Conservation (phyloP, 2,888 invertebrate species). For the Meteorus colon region DNA sequence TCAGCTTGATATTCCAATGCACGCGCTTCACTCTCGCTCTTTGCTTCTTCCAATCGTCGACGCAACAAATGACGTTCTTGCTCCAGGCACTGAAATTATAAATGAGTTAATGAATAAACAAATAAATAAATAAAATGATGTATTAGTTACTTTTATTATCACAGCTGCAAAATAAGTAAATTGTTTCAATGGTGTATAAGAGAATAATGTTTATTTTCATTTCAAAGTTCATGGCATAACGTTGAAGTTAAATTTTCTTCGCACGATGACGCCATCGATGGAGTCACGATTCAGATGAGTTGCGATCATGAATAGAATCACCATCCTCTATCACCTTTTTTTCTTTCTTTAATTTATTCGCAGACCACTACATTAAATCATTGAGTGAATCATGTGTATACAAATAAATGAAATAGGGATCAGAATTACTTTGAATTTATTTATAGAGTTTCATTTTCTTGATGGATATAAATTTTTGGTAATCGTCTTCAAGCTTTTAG, state of each 20-base stretch:
- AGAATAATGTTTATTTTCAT: not conserved
- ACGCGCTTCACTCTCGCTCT: constrained; percentile 91
- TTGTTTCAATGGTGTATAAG: not conserved
- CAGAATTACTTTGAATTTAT: not conserved
- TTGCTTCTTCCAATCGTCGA: constrained; percentile 87
- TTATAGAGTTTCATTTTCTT: not conserved
- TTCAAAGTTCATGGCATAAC: not conserved
- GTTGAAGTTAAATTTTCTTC: not conserved
- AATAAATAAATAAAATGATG: constrained; percentile 8
- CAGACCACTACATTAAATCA: not conserved
- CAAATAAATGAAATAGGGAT: not conserved
- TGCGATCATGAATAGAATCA: not conserved
- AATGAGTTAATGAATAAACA: constrained; percentile 13
- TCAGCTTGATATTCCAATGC: constrained; percentile 92
- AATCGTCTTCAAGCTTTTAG: not conserved
- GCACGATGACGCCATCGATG: not conserved
- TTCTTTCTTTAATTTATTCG: not conserved
- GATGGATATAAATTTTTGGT: not conserved
- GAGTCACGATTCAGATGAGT: not conserved
- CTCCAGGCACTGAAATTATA: constrained; percentile 84
- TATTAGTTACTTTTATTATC: not conserved
- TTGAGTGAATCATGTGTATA: constrained; percentile 1
- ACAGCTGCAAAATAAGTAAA: not conserved
- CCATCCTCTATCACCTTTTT: not conserved
- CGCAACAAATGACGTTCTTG: constrained; percentile 93